Base-by-base conservation (phyloP, 1,140 invertebrate species). In the Zophobas morio region DNA sequence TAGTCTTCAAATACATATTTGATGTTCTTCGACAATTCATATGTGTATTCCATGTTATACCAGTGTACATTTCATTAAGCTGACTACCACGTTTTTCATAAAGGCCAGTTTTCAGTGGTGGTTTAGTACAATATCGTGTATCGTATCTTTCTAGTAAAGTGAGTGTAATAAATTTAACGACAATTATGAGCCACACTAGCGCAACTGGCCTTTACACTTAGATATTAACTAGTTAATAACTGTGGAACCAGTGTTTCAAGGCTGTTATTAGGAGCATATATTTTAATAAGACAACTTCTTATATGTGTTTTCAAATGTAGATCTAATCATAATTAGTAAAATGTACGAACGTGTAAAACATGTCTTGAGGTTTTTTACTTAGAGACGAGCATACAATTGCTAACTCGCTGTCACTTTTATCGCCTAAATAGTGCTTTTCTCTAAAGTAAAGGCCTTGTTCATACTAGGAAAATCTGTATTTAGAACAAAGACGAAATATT, bases 161-260 rank as follows among this genome's bases (percentile, higher is more conserved):
- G 20, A 20, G 20, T 20, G 20, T 20, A 20, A 20, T 20, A 20
- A 20, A 46, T 46, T 46, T 46, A 46, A 46, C 3, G 3, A 46
- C 3, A 46, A 46, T 3, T 46, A 20, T 46, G 42, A 46, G 8
- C 8, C 42, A 3, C 42, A 8, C 3, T 46, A 8, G 42, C 42
- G 3, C 42, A 46, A 46, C 42, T 46, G 42, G 42, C 8, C 42
- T 8, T 2, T 53, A 46, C 2, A 71, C 2, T 42, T 71, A 36
- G 6, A 4, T 42, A 53, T 4, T 6, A 20, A 53, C 20, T 36
- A 60, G 33, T 60, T 60, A 20, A 20, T 60, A 75, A 78, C 54
- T 46, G 53, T 74, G 57, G 77, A 78, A 78, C 77, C 77, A 78
- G 77, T 78, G 39, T 77, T 73, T 73, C 46, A 78, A 78, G 72